Evolutionary conservation across 2,797 vertebrate genomes (phyloP), one percentile per base, ranked within the genome.

Genomic region (Chloroceryle inda): DNA sequence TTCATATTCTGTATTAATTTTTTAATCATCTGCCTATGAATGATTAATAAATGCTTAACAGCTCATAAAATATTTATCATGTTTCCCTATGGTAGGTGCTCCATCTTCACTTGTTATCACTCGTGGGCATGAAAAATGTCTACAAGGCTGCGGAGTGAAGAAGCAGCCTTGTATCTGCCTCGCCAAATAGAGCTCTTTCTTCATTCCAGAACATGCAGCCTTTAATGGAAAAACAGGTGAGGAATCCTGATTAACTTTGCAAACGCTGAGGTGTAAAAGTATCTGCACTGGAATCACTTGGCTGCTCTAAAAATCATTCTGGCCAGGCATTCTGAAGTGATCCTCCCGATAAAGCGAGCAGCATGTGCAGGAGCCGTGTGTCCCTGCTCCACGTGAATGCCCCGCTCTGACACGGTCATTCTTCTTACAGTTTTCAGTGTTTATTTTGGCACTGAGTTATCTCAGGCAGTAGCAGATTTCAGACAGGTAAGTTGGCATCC

Each of bases 11-110:
- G 67, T 96, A 96, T 97, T 97, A 95, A 94, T 96, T 94, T 97
- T 97, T 96, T 95, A 96, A 96, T 95, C 93, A 92, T 95, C 86
- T 87, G 59, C 42, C 40, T 85, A 89, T 95, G 94, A 97, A 96
- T 96, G 83, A 97, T 94, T 96, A 95, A 96, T 96, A 92, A 93
- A 88, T 87, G 93, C 47, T 92, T 94, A 96, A 94, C 80, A 85
- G 83, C 84, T 93, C 84, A 92, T 96, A 5, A 92, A 96, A 93
- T 59, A 93, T 96, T 85, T 59, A 96, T 56, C 3, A 11, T 49
- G 88, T 95, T 94, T 96, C 93, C 83, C 88, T 69, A 42, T 13
- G 23, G 74, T 40, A 7, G 52, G 72, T 1, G 4, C 78, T 95
- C 78, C 69, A 49, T 94, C 94, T 91, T 88, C 87, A 16, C 87